Conservation (phyloP, 2,888 invertebrate species). For the Hypena proboscidalis region DNA sequence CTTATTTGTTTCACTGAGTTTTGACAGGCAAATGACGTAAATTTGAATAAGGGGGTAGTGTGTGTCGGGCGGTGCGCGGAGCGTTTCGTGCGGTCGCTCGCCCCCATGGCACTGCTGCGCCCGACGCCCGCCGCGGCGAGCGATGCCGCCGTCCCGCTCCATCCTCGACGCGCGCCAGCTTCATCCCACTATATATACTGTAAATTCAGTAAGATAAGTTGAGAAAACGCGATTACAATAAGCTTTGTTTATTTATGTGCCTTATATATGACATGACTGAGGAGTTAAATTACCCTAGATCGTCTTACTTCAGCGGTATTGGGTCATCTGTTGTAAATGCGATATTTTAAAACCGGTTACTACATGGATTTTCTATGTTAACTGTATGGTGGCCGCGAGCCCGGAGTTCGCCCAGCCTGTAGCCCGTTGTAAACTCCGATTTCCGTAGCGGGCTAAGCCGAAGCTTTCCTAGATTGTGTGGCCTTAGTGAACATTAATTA, state of each 20-base stretch:
- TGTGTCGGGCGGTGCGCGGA: slow-evolving; percentile 39
- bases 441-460: slow-evolving; percentile 73
- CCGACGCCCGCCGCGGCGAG: slow-evolving; percentile 20
- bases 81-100: slow-evolving; percentile 66
- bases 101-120: slow-evolving; percentile 65
- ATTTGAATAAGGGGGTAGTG: slow-evolving; percentile 60
- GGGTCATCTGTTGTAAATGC: no score
- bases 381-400: no score
- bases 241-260: no score
- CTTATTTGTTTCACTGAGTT: slow-evolving; percentile 62
- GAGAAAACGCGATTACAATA: no score
- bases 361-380: no score
- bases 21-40: slow-evolving; percentile 69
- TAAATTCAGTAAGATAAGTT: no score
- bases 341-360: no score
- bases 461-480: slow-evolving; percentile 83
- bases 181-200: no score
- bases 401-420: slow-evolving; percentile 49
- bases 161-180: slow-evolving; percentile 29
- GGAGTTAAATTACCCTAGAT: no score
- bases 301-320: no score
- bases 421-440: slow-evolving; percentile 66
- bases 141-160: slow-evolving; percentile 24
- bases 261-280: no score
- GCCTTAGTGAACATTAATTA: slow-evolving; percentile 85